These are phyloP conservation scores for Liopterus haemorrhoidalis DNA, from an alignment of 2,888 invertebrate species.

Conservation along the genomic window DNA sequence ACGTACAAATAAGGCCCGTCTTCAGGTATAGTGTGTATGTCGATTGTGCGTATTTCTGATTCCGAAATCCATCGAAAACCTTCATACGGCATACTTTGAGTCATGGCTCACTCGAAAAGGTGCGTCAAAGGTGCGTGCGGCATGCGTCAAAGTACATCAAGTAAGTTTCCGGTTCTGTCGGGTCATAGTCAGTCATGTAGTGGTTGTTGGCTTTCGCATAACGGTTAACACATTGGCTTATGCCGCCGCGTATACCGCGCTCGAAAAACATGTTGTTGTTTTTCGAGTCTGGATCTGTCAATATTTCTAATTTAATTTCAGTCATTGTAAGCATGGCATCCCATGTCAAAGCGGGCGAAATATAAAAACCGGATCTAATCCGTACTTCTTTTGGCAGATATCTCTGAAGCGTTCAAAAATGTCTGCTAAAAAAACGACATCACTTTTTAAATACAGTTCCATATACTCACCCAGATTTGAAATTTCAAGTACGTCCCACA, in stretches of 20 bases:
- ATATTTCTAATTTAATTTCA: conserved; percentile 32
- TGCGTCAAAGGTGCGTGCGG: too few relatives aligned
- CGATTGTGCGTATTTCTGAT: conserved; percentile 10
- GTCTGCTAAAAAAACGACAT: conserved; percentile 36
- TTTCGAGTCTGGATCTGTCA: conserved; percentile 36
- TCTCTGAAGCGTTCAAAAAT: conserved; percentile 37
- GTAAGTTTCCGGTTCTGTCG: conserved; percentile 27
- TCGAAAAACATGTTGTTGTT: conserved; percentile 34
- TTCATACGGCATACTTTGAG: conserved; percentile 31
- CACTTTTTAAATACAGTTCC: conserved; percentile 34
- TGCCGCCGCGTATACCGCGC: conserved; percentile 36
- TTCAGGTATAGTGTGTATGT: conserved; percentile 10
- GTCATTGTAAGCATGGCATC: conserved; percentile 37
- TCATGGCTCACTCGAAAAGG: conserved; percentile 33
- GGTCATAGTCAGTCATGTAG: conserved; percentile 33
- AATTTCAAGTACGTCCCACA: conserved; percentile 32
- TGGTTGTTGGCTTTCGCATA: conserved; percentile 37
- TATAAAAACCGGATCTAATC: conserved; percentile 36
- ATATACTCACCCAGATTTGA: conserved; percentile 32
- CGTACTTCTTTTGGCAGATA: conserved; percentile 30
- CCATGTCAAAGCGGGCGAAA: conserved; percentile 37
- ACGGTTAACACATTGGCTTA: conserved; percentile 34
- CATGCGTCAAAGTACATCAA: conserved; percentile 37
- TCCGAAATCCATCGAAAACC: conserved; percentile 35
- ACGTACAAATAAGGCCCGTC: conserved; percentile 35